Conservation (phyloP, 1,140 invertebrate species). For the Mamestra configurata region DNA sequence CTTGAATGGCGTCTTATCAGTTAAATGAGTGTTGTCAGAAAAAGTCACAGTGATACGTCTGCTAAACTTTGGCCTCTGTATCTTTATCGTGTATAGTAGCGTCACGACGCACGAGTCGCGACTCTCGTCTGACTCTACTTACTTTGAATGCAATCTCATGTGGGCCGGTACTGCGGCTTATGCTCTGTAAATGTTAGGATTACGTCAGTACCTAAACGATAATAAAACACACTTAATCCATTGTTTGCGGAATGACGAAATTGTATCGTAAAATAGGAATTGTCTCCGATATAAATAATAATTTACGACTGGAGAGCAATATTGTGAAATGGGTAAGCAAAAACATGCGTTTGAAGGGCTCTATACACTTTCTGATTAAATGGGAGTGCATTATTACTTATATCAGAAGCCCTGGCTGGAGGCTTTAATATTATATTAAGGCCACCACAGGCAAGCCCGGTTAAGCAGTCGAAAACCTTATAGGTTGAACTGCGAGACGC, state of each 20-base stretch:
- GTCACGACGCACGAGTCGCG: conserved; percentile 1
- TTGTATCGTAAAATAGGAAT: conserved; percentile 36
- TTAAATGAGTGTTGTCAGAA: conserved; percentile 57
- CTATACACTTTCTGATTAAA: no score
- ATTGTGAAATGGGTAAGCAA: background rate
- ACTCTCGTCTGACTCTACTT: background rate
- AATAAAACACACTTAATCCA: conserved; percentile 35
- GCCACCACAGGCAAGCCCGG: no score
- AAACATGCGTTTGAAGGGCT: background rate
- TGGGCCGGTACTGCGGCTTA: conserved; percentile 15
- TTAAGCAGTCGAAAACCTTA: no score
- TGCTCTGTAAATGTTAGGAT: conserved; percentile 27
- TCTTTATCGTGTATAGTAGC: conserved; percentile 47
- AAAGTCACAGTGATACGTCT: conserved; percentile 55
- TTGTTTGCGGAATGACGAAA: conserved; percentile 32
- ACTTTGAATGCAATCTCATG: conserved; percentile 11
- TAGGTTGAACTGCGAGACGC: no score
- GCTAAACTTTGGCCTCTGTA: conserved; percentile 56
- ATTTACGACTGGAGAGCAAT: conserved; percentile 28
- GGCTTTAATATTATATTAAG: no score
- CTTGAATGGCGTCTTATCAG: conserved; percentile 59
- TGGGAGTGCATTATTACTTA: no score
- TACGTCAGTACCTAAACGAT: conserved; percentile 40
- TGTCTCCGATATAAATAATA: conserved; percentile 29
- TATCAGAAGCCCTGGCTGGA: no score